Base-by-base conservation (phyloP, 2,888 invertebrate species). In the Lymantria monacha region DNA sequence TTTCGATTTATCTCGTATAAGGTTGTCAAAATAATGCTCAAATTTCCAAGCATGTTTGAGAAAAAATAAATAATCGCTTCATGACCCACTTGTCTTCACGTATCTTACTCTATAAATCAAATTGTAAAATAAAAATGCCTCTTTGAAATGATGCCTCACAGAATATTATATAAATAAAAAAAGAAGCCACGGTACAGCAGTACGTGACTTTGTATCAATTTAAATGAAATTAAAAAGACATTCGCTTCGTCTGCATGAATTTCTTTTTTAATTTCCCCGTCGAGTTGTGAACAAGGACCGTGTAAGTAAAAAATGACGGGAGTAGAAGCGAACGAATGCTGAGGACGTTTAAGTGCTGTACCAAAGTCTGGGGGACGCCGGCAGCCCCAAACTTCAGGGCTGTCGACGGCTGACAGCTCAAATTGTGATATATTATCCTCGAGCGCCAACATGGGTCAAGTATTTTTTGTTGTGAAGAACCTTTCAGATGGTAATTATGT, bases 321-420 rank as follows among this genome's bases (percentile, higher is more conserved):
- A 62, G 71, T 63, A 57, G 59, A 30, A 30, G 31, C 44, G 40
- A 48, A 44, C 51, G 51, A 69, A 58, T 60, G 57, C 53, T 49
- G 51, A 72, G 72, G 66, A 67, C 70, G 55, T 71, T 74, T 70
- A 75, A 79, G 76, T 72, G 72, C 65, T 63, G 65, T 57, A 51
- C 63, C 55, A 66, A 53, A 59, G 59, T 56, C 61, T 61, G 63
- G 64, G 62, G 59, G 57, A 61, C 56, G 48, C 30, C 54, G 69
- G 66, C 53, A 60, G 60, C 59, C 61, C 60, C 64, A 61, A 63
- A 57, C 55, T 61, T 48, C 55, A 68, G 64, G 69, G 69, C 44
- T 70, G 69, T 58, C 63, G 49, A 53, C 59, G 42, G 51, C 58
- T 64, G 63, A 59, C 63, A 59, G 60, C 51, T 45, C 44, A 57